Evolutionary conservation across 2,113 vertebrate species (phyloP), one percentile per base, ranked within the genome.

Genomic region (Spea bombifrons): DNA sequence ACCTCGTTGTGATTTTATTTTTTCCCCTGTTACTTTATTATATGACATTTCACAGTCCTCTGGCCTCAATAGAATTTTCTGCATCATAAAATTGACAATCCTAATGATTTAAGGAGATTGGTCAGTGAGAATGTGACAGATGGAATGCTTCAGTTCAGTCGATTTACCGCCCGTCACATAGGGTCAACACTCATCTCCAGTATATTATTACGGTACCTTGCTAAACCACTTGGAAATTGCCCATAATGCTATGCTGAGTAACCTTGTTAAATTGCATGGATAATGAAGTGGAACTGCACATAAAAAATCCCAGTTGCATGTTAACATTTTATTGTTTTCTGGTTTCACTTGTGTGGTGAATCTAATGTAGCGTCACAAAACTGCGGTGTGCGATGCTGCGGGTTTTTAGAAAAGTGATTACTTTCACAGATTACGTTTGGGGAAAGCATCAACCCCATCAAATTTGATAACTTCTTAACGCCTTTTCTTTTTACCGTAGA

Each of bases 141-240:
- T 85, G 87, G 86, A 81, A 83, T 78, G 83, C 87, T 90, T 89
- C 86, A 82, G 87, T 87, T 88, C 87, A 84, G 83, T 84, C 86
- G 49, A 86, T 88, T 90, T 90, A 88, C 86, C 83, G 83, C 88
- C 89, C 89, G 86, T 90, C 91, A 90, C 88, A 86, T 85, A 83
- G 84, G 87, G 90, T 91, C 89, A 90, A 30, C 87, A 86, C 89
- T 90, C 90, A 86, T 90, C 88, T 85, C 88, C 87, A 88, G 83
- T 86, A 81, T 86, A 85, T 88, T 88, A 87, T 89, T 89, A 91
- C 87, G 86, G 83, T 86, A 84, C 84, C 86, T 85, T 82, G 86
- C 83, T 88, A 91, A 92, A 88, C 91, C 87, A 81, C 75, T 86
- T 69, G 71, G 84, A 89, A 89, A 88, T 84, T 47, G 81, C 81